phyloP scores from a whole-genome alignment of 2,888 invertebrate species.

The Nemotelus pantherinus region DNA sequence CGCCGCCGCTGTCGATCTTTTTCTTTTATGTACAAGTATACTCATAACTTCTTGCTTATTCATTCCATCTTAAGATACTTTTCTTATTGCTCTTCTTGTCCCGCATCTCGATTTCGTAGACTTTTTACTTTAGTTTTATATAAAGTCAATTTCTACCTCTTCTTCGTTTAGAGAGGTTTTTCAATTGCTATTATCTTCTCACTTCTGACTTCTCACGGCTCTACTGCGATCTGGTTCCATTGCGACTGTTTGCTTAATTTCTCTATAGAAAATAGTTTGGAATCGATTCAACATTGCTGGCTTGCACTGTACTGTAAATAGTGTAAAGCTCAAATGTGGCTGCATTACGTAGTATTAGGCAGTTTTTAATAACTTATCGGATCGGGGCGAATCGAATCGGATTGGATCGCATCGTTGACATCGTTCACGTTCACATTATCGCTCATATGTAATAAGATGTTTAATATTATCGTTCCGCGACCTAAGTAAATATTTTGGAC shows the following conservation, averaged over 20 bases:
- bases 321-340: slow-evolving; percentile 13
- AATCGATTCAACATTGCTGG: slow-evolving; percentile 23
- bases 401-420: slow-evolving; percentile 26
- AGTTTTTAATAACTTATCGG: slow-evolving; percentile 34
- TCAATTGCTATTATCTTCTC: slow-evolving; percentile 45
- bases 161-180: slow-evolving; percentile 43
- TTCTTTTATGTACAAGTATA: slow-evolving; percentile 47
- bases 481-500: slow-evolving; percentile 36
- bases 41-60: slow-evolving; percentile 49
- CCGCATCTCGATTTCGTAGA: background rate
- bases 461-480: slow-evolving; percentile 10
- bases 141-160: slow-evolving; percentile 43
- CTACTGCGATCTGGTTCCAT: slow-evolving; percentile 30
- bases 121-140: slow-evolving; percentile 31
- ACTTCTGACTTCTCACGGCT: slow-evolving; percentile 42
- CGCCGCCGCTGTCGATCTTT: slow-evolving; percentile 46
- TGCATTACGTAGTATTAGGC: slow-evolving; percentile 35
- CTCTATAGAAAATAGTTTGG: slow-evolving; percentile 32
- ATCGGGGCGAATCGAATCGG: background rate
- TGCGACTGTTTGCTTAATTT: slow-evolving; percentile 29
- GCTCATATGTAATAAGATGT: no score
- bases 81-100: slow-evolving; percentile 25
- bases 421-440: slow-evolving; percentile 11
- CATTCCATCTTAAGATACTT: slow-evolving; percentile 39
- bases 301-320: slow-evolving; percentile 34